These are phyloP conservation scores for Paralichthys olivaceus DNA, from an alignment of 2,113 vertebrate genomes.

Conservation along the genomic window DNA sequence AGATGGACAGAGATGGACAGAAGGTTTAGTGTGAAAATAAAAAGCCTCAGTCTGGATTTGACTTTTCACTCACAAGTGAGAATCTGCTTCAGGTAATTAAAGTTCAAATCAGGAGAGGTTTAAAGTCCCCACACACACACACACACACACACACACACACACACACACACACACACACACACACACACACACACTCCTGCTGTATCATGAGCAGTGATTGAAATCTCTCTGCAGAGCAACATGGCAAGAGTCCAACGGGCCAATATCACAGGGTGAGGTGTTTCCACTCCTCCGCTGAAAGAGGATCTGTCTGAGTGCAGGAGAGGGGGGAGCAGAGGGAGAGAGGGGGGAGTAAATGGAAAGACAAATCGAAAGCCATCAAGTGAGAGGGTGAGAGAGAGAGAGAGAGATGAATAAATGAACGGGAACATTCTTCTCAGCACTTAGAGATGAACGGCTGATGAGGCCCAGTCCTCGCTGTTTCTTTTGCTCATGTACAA, in stretches of 20 bases:
- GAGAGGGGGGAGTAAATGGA: conserved; percentile 35
- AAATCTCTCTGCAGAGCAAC: conserved; percentile 38
- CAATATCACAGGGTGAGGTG: conserved; percentile 26
- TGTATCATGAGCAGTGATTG: background rate
- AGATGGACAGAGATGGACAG: too few species aligned
- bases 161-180: too few species aligned
- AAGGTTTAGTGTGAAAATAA: too few species aligned
- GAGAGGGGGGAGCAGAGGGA: background rate
- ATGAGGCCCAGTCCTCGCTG: background rate
- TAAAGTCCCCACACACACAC: too few species aligned
- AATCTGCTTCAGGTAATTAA: too few species aligned
- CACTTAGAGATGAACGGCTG: background rate
- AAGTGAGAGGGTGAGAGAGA: conserved; percentile 9
- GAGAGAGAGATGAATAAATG: background rate
- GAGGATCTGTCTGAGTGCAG: conserved; percentile 27
- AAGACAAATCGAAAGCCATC: conserved; percentile 54
- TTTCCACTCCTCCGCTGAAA: conserved; percentile 31
- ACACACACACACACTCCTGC: background rate
- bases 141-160: too few species aligned
- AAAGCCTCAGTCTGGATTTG: too few species aligned
- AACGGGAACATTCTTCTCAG: background rate
- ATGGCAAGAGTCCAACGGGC: conserved; percentile 55
- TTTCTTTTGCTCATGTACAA: too few species aligned
- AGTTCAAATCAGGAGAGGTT: too few species aligned
- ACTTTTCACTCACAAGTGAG: too few species aligned